Conservation (phyloP, 2,797 vertebrate genomes). For the Dipus sagitta region DNA sequence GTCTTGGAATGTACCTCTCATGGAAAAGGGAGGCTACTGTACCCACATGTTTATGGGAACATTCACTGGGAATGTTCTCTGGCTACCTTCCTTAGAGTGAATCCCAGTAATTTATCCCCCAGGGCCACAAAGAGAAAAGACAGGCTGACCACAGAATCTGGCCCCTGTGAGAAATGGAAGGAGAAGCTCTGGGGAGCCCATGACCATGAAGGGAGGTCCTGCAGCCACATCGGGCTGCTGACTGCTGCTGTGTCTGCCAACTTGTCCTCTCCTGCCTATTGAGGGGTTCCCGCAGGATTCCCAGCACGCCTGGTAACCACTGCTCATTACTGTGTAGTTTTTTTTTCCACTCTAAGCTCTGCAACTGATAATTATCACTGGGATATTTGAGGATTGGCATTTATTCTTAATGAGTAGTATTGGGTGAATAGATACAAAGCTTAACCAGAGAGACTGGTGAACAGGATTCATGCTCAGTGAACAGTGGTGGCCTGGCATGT, state of each 20-base stretch:
- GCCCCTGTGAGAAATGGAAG: neutral
- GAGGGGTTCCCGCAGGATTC: neutral
- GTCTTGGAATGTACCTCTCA: neutral
- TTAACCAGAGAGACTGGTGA: neutral
- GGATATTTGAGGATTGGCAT: neutral
- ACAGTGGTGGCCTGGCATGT: neutral
- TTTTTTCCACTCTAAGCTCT: neutral
- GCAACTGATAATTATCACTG: neutral
- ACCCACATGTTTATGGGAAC: neutral
- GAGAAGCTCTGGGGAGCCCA: fast-evolving
- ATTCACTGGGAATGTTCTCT: neutral
- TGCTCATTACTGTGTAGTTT: fast-evolving
- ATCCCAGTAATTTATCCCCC: neutral
- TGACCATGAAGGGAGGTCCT: too few relatives aligned
- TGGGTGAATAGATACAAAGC: neutral
- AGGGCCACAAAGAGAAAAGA: neutral
- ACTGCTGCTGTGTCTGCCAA: neutral
- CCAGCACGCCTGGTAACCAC: fast-evolving
- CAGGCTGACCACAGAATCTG: neutral
- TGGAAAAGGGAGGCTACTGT: neutral
- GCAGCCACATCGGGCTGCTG: neutral
- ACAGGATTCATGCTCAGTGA: neutral
- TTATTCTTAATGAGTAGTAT: neutral
- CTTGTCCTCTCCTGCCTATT: neutral
- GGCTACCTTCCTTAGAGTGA: fast-evolving